A percentile compares a stretch with the other conserved stretches of the same genome.
These are phyloP conservation scores for Synergus laeviventris DNA, from an alignment of 2,888 invertebrate species.

Conservation along the genomic window DNA sequence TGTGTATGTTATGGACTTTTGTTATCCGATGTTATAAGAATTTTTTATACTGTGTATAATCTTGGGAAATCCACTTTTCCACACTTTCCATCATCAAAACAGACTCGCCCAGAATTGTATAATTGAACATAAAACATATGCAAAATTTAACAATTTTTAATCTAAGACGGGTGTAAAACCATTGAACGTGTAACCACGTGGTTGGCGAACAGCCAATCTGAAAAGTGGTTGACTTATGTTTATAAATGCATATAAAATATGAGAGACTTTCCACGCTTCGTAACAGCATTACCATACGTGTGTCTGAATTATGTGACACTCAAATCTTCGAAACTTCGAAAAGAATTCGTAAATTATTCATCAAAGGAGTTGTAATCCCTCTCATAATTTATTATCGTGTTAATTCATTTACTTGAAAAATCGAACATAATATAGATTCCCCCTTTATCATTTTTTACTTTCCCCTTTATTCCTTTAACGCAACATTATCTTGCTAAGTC, in stretches of 20 bases:
- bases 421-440: not conserved
- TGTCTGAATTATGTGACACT: not conserved
- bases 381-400: not conserved
- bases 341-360: not conserved
- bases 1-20: too few relatives aligned
- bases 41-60: not conserved
- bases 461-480: not conserved
- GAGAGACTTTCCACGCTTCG: constrained; percentile 41
- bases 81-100: not conserved
- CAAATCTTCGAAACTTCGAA: constrained; percentile 22
- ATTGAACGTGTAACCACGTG: constrained; percentile 67
- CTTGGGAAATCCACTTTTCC: not conserved
- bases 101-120: not conserved
- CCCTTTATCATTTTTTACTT: not conserved
- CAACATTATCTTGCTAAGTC: not conserved
- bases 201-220: constrained; percentile 65
- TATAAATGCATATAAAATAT: constrained; percentile 51
- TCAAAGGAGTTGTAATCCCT: not conserved
- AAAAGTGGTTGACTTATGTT: constrained; percentile 61
- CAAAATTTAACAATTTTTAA: constrained; percentile 44
- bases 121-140: not conserved
- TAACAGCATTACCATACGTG: constrained; percentile 38
- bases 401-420: not conserved
- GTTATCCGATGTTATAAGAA: too few relatives aligned
- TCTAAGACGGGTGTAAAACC: constrained; percentile 45